Percentiles rank a stretch among this genome's conserved stretches.
These are phyloP conservation scores for Lucinisca nassula DNA, from an alignment of 2,888 invertebrate genomes.

Conservation along the genomic window DNA sequence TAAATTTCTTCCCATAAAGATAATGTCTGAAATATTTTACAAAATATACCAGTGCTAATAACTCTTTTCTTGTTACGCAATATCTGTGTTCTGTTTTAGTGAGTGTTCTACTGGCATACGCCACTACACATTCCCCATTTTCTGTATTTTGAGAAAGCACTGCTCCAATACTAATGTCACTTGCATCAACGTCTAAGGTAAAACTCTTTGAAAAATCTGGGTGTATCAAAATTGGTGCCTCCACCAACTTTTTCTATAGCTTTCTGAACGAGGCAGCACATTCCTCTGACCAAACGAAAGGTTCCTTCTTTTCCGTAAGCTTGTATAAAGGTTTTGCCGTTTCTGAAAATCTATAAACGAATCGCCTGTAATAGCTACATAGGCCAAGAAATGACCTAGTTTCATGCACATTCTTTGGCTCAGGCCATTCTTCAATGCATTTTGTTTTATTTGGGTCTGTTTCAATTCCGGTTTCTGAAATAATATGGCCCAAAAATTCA, in stretches of 20 bases:
- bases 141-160: slow-evolving; percentile 7
- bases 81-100: slow-evolving; percentile 8
- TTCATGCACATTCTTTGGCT: background rate
- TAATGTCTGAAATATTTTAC: slow-evolving; percentile 58
- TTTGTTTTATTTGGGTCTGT: background rate
- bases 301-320: background rate
- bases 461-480: background rate
- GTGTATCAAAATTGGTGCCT: background rate
- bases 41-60: slow-evolving; percentile 7
- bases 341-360: background rate
- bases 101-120: background rate
- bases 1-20: slow-evolving; percentile 45
- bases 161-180: background rate
- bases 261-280: background rate
- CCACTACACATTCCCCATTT: slow-evolving; percentile 13
- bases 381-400: background rate
- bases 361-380: background rate
- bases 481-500: background rate
- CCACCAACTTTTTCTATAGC: background rate
- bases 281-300: background rate
- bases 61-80: slow-evolving; percentile 53
- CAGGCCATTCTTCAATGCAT: background rate
- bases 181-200: background rate
- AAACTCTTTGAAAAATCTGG: background rate
- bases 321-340: background rate